Percentiles rank a stretch among this genome's conserved stretches.
phyloP scores from a whole-genome alignment of 1,140 invertebrate genomes.

The Lordiphosa stackelbergi region DNA sequence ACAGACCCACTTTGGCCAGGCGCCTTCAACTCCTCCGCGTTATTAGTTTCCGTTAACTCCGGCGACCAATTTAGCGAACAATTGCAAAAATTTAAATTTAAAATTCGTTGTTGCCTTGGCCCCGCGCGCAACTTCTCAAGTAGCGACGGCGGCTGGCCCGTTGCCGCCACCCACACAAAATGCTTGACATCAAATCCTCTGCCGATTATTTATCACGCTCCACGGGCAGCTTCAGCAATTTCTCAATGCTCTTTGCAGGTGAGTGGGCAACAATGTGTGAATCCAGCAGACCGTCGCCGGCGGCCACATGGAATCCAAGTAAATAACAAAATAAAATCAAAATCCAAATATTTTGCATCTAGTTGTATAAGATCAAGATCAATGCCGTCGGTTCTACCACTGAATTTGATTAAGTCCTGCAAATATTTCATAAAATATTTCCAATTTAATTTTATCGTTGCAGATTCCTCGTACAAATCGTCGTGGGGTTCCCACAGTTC shows the following conservation, averaged over 20 bases:
- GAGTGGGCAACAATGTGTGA: conserved; percentile 77
- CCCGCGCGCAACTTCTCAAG: neutral
- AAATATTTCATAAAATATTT: neutral
- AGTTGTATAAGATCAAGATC: neutral
- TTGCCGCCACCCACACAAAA: conserved; percentile 66
- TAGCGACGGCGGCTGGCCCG: conserved; percentile 49
- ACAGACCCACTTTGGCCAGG: conserved; percentile 27
- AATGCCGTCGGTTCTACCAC: conserved; percentile 28
- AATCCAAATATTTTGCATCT: conserved; percentile 15
- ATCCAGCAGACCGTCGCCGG: conserved; percentile 59
- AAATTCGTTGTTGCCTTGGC: conserved; percentile 12
- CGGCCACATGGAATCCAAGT: conserved; percentile 66
- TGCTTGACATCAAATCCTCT: conserved; percentile 85
- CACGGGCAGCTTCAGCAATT: conserved; percentile 83
- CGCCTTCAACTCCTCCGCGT: conserved; percentile 37
- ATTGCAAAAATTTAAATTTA: conserved; percentile 33
- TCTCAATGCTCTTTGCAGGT: conserved; percentile 86
- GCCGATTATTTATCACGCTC: conserved; percentile 84
- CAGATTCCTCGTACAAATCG: conserved; percentile 85
- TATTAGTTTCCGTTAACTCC: conserved; percentile 66
- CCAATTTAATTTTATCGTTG: conserved; percentile 62
- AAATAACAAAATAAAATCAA: conserved; percentile 41
- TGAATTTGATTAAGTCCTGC: neutral
- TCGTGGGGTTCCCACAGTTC: conserved; percentile 83
- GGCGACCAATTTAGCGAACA: conserved; percentile 19